Base-by-base conservation (phyloP, 1,140 invertebrate genomes). In the Dendrolimus kikuchii region DNA sequence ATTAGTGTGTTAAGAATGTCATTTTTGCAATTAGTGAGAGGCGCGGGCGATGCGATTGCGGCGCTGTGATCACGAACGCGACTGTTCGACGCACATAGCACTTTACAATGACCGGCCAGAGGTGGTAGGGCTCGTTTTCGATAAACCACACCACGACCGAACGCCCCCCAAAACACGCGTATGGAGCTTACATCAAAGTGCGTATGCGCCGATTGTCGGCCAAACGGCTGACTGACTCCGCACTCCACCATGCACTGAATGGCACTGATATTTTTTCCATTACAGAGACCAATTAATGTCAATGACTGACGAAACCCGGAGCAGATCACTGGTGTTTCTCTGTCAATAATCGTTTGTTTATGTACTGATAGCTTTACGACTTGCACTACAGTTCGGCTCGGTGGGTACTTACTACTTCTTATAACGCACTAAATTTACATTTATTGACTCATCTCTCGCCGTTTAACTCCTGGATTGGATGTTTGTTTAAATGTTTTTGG, bases 71-170 rank as follows among this genome's bases (percentile, higher is more conserved):
- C 55, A 58, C 63, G 70, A 60, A 59, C 77, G 71, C 79, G 72
- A 73, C 71, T 69, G 78, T 62, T 66, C 67, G 61, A 61, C 70
- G 72, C 72, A 71, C 75, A 81, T 80, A 74, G 60, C 73, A 75
- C 70, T 61, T 58, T 62, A 65, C 72, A 66, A 76, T 77, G 77
- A 74, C 42, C 53, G 59, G 53, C 45, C 59, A 53, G 59, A 54
- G 57, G 55, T 57, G 55, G 55, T 57, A 49, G 54, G 59, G 55
- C 61, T 51, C 51, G 44, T 49, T 46, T 50, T 39, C 51, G 46
- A 48, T 53, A 49, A 55, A 41, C 55, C 49, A 46, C 37, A 36
- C 46, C 49, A 39, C 45, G 49, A 40, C 46, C 46, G 48, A 38
- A 46, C 55, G 51, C 42, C 55, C 53, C 59, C 52, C 59, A 66